Evolutionary conservation across 2,888 invertebrate genomes (phyloP), one percentile per base, ranked within the genome.

Genomic region (Synergus laeviventris): DNA sequence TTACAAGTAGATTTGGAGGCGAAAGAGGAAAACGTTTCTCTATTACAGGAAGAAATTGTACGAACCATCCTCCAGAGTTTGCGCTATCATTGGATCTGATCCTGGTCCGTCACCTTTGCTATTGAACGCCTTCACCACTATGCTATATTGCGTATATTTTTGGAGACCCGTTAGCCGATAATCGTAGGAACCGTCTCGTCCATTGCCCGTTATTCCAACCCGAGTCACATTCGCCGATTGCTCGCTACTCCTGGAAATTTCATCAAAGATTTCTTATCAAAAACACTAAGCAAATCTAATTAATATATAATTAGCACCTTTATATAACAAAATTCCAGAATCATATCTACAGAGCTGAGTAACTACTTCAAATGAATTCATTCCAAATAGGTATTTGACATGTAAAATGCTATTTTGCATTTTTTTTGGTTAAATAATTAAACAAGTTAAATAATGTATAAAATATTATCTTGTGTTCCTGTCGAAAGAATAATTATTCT

Each of bases 101-200:
- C 96, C 94, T 1, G 97, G 97, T 0, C 97, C 97, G 64, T 96
- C 95, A 36, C 97, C 97, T 86, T 96, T 93, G 86, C 95, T 96
- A 84, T 97, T 97, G 88, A 96, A 97, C 36, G 97, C 96, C 91
- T 97, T 96, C 2, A 97, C 96, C 62, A 97, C 95, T 39, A 97
- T 94, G 83, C 95, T 95, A 87, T 97, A 97, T 8, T 94, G 94
- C 1, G 96, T 95, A 89, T 94, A 96, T 90, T 96, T 96, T 87
- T 94, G 93, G 49, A 97, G 92, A 49, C 95, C 95, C 5, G 93
- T 93, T 45, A 96, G 89, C 38, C 93, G 93, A 70, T 94, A 92
- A 78, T 89, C 88, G 84, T 89, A 78, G 78, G 89, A 49, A 85
- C 92, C 92, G 75, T 92, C 92, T 66, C 92, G 91, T 66, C 92